These are phyloP conservation scores for Oreotrochilus melanogaster DNA, from an alignment of 2,113 vertebrate species.

Conservation along the genomic window DNA sequence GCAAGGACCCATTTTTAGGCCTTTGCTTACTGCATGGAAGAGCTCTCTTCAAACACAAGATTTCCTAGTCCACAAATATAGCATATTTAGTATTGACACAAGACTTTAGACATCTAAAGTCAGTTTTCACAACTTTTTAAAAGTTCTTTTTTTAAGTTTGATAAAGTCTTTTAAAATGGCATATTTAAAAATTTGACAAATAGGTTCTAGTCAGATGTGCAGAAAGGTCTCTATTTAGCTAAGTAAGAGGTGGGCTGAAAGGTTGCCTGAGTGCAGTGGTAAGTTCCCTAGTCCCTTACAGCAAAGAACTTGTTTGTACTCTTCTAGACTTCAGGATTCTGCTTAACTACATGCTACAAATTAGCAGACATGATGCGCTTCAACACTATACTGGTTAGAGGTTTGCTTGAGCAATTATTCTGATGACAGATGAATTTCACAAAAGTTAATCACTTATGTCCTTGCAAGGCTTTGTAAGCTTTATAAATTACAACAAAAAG, in stretches of 20 bases:
- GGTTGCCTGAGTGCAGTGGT: not conserved
- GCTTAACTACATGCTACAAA: not conserved
- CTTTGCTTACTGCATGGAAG: not conserved
- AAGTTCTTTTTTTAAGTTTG: not conserved
- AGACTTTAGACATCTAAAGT: not conserved
- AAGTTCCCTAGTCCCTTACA: not conserved
- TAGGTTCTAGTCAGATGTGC: not conserved
- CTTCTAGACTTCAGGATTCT: not conserved
- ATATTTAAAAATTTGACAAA: not conserved
- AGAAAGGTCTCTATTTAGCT: not conserved
- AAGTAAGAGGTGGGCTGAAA: not conserved
- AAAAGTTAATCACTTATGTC: not conserved
- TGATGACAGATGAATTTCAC: not conserved
- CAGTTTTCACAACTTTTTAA: not conserved
- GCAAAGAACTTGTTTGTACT: not conserved
- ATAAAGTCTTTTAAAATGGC: not conserved
- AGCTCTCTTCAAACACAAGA: not conserved
- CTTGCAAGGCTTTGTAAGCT: not conserved
- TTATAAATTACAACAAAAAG: not conserved
- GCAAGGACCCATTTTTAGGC: not conserved
- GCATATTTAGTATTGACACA: not conserved
- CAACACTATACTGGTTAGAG: not conserved
- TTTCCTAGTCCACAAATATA: not conserved
- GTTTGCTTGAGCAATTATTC: not conserved
- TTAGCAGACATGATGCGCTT: not conserved